Evolutionary conservation across 1,140 invertebrate species (phyloP).

Genomic region (Pogonomyrmex californicus): DNA sequence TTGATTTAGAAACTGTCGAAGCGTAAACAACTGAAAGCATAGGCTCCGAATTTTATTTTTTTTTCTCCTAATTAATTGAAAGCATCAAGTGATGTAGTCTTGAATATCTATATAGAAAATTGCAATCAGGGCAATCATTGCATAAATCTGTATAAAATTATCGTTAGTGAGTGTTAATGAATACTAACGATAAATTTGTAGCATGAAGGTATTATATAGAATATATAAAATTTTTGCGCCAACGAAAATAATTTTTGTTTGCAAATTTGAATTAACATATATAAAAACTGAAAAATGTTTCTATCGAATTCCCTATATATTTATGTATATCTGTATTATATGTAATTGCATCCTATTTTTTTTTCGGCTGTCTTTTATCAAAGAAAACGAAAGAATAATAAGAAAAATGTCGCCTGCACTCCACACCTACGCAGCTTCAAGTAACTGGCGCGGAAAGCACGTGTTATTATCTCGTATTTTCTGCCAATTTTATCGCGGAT

Average conservation of each 20-base stretch:
- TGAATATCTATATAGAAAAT: background rate
- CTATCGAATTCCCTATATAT: background rate
- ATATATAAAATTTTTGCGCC: background rate
- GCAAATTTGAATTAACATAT: background rate
- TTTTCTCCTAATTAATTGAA: background rate
- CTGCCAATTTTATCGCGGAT: background rate
- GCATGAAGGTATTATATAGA: background rate
- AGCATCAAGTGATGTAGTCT: background rate
- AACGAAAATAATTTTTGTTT: background rate
- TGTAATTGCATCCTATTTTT: background rate
- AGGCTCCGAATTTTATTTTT: background rate
- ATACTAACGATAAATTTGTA: background rate
- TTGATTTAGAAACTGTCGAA: constrained; percentile 21
- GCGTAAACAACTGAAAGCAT: background rate
- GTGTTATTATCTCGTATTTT: constrained; percentile 58
- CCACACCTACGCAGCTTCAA: constrained; percentile 2
- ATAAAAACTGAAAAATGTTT: background rate
- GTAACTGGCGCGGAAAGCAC: background rate
- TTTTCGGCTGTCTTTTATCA: background rate
- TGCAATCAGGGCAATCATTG: background rate
- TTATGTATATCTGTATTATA: background rate
- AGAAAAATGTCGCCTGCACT: background rate
- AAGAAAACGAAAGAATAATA: background rate
- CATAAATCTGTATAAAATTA: background rate
- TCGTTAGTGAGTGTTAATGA: background rate